Evolutionary conservation across 1,140 invertebrate genomes (phyloP).

Genomic region (Saccostrea echinata): DNA sequence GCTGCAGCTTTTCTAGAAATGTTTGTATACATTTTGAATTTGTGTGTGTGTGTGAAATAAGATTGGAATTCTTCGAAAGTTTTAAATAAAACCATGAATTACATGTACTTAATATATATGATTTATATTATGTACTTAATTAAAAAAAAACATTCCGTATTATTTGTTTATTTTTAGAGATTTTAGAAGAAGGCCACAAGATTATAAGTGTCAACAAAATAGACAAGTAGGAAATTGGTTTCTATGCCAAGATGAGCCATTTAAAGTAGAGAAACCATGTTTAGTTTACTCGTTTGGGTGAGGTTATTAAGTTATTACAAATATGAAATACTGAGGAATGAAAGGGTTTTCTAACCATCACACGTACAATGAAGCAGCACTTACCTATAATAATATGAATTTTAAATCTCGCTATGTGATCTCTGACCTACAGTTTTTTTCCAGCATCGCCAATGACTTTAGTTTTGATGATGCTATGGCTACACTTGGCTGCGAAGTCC

Average conservation of each 20-base stretch:
- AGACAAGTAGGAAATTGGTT: conserved; percentile 34
- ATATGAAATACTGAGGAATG: too few relatives aligned
- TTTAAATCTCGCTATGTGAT: too few relatives aligned
- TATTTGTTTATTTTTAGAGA: not conserved
- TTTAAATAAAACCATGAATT: not conserved
- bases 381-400: too few relatives aligned
- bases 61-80: not conserved
- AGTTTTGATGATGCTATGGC: conserved; percentile 54
- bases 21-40: not conserved
- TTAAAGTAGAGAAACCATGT: conserved; percentile 41
- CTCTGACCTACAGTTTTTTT: not conserved
- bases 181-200: conserved; percentile 22
- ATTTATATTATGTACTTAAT: too few relatives aligned
- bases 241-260: conserved; percentile 40
- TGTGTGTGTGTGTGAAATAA: not conserved
- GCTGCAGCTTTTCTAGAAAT: conserved; percentile 43
- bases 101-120: not conserved
- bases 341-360: too few relatives aligned
- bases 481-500: conserved; percentile 52
- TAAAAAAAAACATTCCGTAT: not conserved
- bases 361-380: too few relatives aligned
- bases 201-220: conserved; percentile 9
- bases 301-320: not conserved
- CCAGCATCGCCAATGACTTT: conserved; percentile 50
- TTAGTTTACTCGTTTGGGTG: conserved; percentile 53